phyloP scores from a whole-genome alignment of 30 jellyfish, hydroid and myxozoan species.

The Hydra vulgaris region DNA sequence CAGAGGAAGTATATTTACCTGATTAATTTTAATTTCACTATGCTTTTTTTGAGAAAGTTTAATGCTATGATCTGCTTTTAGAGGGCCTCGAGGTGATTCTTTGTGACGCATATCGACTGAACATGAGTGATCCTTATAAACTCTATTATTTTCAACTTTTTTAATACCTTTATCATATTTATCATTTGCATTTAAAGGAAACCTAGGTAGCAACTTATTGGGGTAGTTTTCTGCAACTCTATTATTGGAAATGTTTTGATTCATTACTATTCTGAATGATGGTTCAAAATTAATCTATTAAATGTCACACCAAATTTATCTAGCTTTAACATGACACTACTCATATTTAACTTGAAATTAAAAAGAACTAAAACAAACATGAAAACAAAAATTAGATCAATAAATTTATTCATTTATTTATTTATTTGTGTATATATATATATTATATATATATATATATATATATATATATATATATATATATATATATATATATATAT shows the following conservation, averaged over 20 bases:
- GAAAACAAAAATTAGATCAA: too few relatives aligned
- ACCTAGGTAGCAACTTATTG: background rate
- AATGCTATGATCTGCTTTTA: constrained; percentile 2
- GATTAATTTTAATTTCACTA: background rate
- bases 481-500: too few relatives aligned
- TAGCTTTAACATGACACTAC: background rate
- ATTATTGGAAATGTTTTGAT: background rate
- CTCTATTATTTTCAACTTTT: too few relatives aligned
- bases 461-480: too few relatives aligned
- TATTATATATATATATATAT: too few relatives aligned
- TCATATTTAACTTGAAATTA: too few relatives aligned
- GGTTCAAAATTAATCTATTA: background rate
- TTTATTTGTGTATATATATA: too few relatives aligned
- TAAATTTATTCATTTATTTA: too few relatives aligned
- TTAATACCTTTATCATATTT: background rate
- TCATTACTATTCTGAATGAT: background rate
- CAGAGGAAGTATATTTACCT: background rate
- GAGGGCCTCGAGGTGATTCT: background rate
- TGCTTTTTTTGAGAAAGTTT: background rate
- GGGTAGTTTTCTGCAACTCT: background rate
- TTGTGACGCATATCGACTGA: background rate
- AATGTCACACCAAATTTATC: background rate
- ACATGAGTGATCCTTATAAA: background rate
- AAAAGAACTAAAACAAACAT: too few relatives aligned
- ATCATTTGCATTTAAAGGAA: background rate